Evolutionary conservation across 2,888 invertebrate genomes (phyloP), one percentile per base, ranked within the genome.

Genomic region (Gymnosoma rotundatum): DNA sequence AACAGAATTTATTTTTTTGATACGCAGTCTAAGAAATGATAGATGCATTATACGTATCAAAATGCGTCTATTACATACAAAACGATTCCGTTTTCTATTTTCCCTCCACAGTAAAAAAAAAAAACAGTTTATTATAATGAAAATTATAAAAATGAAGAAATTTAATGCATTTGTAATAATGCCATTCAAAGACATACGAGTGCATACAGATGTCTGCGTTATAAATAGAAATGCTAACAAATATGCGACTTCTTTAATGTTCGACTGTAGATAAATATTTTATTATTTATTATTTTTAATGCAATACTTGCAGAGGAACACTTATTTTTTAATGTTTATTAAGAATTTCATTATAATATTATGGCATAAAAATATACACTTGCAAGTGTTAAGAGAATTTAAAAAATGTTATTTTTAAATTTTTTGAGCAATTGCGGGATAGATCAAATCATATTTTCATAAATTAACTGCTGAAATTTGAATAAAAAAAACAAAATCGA

Each of bases 121-220:
- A 64, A 48, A 6, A 18, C 14, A 79, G 32, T 78, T 78, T 83
- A 79, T 79, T 74, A 70, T 83, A 25, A 63, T 42, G 72, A 76
- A 79, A 83, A 78, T 82, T 82, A 78, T 61, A 72, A 78, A 78
- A 72, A 75, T 60, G 72, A 64, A 60, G 54, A 70, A 80, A 83
- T 83, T 83, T 80, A 83, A 83, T 83, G 83, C 83, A 83, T 83
- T 80, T 83, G 76, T 83, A 83, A 32, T 32, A 32, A 83, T 83
- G 80, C 70, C 52, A 73, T 83, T 73, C 64, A 61, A 50, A 52
- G 52, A 38, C 60, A 60, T 16, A 14, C 74, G 50, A 9, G 6
- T 52, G 9, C 6, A 52, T 18, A 18, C 45, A 16, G 14, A 6
- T 6, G 45, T 5, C 1, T 42, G 38, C 42, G 1, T 18, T 52